Evolutionary conservation across 1,140 invertebrate genomes (phyloP).

Genomic region (Carcinoscorpius rotundicauda): DNA sequence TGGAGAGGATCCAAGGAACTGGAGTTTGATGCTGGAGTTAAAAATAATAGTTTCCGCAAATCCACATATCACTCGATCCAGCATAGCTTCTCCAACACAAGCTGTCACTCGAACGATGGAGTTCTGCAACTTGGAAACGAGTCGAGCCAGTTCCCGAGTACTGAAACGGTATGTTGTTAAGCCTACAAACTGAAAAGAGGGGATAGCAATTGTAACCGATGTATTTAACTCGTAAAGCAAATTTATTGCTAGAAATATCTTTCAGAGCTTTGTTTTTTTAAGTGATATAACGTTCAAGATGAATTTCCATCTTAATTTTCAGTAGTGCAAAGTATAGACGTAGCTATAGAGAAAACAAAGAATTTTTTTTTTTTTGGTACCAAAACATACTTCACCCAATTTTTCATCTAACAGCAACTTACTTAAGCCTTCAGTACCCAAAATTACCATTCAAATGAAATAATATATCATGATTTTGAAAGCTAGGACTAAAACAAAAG

Average conservation of each 20-base stretch:
- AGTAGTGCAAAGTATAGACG: neutral
- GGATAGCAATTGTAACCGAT: neutral
- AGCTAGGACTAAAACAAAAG: no score
- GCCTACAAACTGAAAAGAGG: conserved; percentile 59
- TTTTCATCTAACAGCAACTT: no score
- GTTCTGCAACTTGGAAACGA: conserved; percentile 52
- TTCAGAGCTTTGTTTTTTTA: neutral
- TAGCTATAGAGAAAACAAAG: neutral
- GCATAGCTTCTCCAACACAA: conserved; percentile 75
- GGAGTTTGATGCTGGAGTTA: conserved; percentile 64
- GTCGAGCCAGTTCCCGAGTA: conserved; percentile 56
- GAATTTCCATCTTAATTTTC: neutral
- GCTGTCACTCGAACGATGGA: conserved; percentile 77
- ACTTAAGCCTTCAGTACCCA: no score
- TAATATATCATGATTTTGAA: no score
- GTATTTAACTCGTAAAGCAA: neutral
- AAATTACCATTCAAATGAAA: no score
- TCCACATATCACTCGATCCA: conserved; percentile 59
- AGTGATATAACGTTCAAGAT: neutral
- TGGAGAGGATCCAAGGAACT: conserved; percentile 74
- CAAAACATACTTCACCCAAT: no score
- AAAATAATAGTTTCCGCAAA: conserved; percentile 75
- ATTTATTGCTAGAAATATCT: neutral
- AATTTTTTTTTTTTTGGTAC: neutral
- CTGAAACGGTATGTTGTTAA: conserved; percentile 72